phyloP scores from a whole-genome alignment of 2,113 vertebrate genomes.

The Xenotilapia caudafasciata region DNA sequence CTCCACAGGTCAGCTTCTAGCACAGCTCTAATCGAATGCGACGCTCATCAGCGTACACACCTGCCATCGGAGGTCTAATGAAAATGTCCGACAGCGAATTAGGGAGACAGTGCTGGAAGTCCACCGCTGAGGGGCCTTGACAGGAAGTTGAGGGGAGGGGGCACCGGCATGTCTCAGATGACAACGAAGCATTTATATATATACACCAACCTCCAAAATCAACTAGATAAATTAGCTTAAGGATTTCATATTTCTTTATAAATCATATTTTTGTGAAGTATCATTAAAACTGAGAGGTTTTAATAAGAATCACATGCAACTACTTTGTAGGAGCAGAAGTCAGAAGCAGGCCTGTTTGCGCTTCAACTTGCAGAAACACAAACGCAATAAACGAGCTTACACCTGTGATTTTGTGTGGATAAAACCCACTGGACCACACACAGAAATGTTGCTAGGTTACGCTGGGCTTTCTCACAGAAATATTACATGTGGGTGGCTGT shows the following conservation, averaged over 20 bases:
- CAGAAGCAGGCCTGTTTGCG: not conserved
- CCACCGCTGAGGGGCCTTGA: slow-evolving; percentile 3
- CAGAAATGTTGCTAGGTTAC: slow-evolving; percentile 61
- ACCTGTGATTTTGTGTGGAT: not conserved
- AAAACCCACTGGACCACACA: slow-evolving; percentile 27
- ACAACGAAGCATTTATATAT: not conserved
- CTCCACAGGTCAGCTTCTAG: slow-evolving; percentile 61
- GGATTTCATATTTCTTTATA: not conserved
- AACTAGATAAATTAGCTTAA: not conserved
- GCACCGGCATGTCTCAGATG: not conserved
- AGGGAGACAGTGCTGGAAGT: slow-evolving; percentile 29
- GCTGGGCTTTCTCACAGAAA: not conserved
- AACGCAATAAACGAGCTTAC: not conserved
- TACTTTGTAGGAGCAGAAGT: not conserved
- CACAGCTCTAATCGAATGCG: slow-evolving; percentile 65
- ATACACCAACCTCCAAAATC: not conserved
- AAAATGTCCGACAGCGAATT: slow-evolving; percentile 65
- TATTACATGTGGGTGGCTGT: slow-evolving; percentile 16
- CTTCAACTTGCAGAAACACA: not conserved
- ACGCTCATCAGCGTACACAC: slow-evolving; percentile 59
- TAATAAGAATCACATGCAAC: not conserved
- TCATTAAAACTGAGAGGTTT: slow-evolving; percentile 10
- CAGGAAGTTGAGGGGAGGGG: not conserved
- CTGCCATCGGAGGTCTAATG: slow-evolving; percentile 63
- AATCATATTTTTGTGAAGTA: not conserved